These are phyloP conservation scores for Triplophysa yarkandensis DNA, from an alignment of 2,797 vertebrate genomes.

Conservation along the genomic window DNA sequence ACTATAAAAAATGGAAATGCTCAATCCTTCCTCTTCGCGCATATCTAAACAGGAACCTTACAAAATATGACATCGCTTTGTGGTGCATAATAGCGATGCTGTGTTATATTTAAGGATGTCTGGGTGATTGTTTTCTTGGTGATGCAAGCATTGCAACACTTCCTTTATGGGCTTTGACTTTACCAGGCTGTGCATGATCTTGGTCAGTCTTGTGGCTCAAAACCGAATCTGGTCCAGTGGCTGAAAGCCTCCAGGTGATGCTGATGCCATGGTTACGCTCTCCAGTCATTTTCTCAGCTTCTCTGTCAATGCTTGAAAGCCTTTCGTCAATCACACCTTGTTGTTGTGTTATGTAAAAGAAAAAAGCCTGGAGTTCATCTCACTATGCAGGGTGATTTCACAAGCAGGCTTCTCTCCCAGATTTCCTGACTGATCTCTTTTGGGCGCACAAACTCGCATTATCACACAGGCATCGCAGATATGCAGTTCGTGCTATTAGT, in stretches of 20 bases:
- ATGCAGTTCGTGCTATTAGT: conserved; percentile 32
- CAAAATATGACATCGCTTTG: not conserved
- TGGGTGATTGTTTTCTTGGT: not conserved
- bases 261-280: conserved; percentile 1
- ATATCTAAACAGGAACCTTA: not conserved
- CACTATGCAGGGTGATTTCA: conserved; percentile 9
- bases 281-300: not conserved
- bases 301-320: conserved; percentile 3
- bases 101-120: not conserved
- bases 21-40: too few species aligned
- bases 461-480: conserved; percentile 18
- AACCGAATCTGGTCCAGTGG: conserved; percentile 6
- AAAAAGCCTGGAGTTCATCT: not conserved
- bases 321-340: conserved; percentile 24
- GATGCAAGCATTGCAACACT: conserved; percentile 25
- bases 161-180: conserved; percentile 31
- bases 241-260: conserved; percentile 17
- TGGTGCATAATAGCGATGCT: not conserved
- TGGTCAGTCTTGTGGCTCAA: conserved; percentile 5
- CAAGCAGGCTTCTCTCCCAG: not conserved
- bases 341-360: conserved; percentile 24
- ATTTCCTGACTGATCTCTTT: conserved; percentile 24
- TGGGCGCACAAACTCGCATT: not conserved
- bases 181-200: not conserved
- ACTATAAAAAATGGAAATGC: not conserved